Evolutionary conservation across 2,113 vertebrate species (phyloP).

Genomic region (Bubo bubo): DNA sequence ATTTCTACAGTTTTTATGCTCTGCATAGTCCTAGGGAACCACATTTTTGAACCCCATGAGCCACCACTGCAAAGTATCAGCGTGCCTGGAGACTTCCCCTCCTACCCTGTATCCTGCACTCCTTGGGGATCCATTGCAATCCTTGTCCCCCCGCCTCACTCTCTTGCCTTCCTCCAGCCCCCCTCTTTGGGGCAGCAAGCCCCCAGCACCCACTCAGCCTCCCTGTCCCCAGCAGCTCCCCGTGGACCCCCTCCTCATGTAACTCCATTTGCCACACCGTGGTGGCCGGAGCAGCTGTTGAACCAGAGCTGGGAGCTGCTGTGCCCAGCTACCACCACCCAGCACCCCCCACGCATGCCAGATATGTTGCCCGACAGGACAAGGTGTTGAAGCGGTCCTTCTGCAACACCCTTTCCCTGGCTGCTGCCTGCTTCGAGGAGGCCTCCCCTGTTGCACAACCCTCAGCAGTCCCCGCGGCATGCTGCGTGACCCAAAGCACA

Average conservation of each 20-base stretch:
- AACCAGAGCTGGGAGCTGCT: neutral
- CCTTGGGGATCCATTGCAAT: neutral
- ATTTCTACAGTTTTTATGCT: neutral
- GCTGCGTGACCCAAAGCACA: neutral
- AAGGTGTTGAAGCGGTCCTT: neutral
- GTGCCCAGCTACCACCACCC: neutral
- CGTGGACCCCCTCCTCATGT: neutral
- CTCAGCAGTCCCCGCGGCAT: neutral
- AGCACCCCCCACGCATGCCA: rapidly evolving
- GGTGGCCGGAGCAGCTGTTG: neutral
- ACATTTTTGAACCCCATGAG: neutral
- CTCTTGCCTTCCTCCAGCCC: neutral
- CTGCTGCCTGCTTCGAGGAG: neutral
- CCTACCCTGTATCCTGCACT: neutral
- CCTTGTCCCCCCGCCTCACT: neutral
- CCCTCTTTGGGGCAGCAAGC: neutral
- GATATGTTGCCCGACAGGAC: rapidly evolving
- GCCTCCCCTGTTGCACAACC: neutral
- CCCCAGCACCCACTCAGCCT: rapidly evolving
- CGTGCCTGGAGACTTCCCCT: neutral
- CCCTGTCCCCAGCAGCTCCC: neutral
- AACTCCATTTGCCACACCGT: rapidly evolving
- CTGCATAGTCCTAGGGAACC: neutral
- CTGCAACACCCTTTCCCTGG: neutral
- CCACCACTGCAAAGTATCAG: neutral